These are phyloP conservation scores for Drosophila pseudotakahashii DNA, from an alignment of 2,888 invertebrate genomes.

Conservation along the genomic window DNA sequence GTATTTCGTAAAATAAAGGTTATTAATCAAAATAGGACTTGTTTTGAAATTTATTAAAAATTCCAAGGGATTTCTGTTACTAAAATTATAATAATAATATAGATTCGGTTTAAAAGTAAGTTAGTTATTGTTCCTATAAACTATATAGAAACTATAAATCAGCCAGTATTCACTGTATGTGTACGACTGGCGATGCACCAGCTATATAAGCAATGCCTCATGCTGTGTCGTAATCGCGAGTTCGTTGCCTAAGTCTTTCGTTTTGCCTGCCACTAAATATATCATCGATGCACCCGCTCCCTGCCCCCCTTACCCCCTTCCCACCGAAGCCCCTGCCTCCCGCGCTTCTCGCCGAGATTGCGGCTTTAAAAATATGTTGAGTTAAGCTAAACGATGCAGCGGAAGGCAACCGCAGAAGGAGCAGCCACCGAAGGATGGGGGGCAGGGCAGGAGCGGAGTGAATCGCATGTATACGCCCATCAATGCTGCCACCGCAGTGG, in stretches of 20 bases:
- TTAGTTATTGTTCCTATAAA: too few relatives aligned
- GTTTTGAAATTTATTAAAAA: too few relatives aligned
- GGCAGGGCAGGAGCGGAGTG: slow-evolving; percentile 73
- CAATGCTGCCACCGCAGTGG: slow-evolving; percentile 81
- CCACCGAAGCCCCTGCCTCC: too few relatives aligned
- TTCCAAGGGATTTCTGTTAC: too few relatives aligned
- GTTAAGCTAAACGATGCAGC: slow-evolving; percentile 76
- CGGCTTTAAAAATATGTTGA: slow-evolving; percentile 74
- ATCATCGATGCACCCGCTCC: slow-evolving; percentile 70
- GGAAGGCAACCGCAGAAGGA: slow-evolving; percentile 15
- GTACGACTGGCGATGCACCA: slow-evolving; percentile 20
- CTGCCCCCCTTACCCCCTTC: too few relatives aligned
- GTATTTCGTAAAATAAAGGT: too few relatives aligned
- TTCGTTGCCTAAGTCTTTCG: slow-evolving; percentile 79
- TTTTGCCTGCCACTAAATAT: slow-evolving; percentile 78
- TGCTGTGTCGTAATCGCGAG: slow-evolving; percentile 80
- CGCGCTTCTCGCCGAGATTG: slow-evolving; percentile 42
- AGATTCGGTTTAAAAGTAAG: too few relatives aligned
- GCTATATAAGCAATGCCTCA: slow-evolving; percentile 68
- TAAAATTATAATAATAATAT: too few relatives aligned
- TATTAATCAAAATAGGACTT: too few relatives aligned
- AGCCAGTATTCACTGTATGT: slow-evolving; percentile 35
- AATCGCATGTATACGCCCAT: slow-evolving; percentile 82
- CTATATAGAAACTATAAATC: neutral
- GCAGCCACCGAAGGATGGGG: slow-evolving; percentile 44